Evolutionary conservation across 2,113 vertebrate species (phyloP), one percentile per base, ranked within the genome.

Genomic region (Nematolebias whitei): DNA sequence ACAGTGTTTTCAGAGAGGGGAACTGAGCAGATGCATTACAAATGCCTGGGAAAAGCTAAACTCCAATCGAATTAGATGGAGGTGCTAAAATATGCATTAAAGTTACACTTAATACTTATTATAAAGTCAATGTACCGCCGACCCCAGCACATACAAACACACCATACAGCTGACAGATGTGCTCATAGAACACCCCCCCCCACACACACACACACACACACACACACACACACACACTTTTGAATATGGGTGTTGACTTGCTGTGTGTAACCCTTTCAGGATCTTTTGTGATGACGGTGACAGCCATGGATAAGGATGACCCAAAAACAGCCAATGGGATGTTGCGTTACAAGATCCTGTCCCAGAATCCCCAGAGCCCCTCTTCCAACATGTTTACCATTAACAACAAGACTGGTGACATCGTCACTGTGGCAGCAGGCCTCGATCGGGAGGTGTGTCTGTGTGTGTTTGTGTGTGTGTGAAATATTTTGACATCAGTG

Each of bases 381-480:
- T 97, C 95, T 41, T 90, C 95, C 71, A 98, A 95, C 85, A 99
- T 98, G 95, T 99, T 99, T 74, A 99, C 97, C 73, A 99, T 99
- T 85, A 99, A 98, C 92, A 98, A 98, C 2, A 95, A 96, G 89
- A 98, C 97, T 0, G 97, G 97, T 14, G 96, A 96, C 72, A 98
- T 99, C 85, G 96, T 98, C 91, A 97, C 97, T 0, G 95, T 99
- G 63, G 96, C 96, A 60, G 96, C 97, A 5, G 97, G 97, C 16
- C 96, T 99, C 1, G 96, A 99, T 74, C 91, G 97, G 90, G 97
- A 98, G 94, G 97, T 98, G 92, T 2, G 85, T 26, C 18, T 45
- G 43, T 45, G 43, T 45, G 41, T 57, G 54, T 52, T 61, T 67
- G 29, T 11, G 8, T 55, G 23, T n/a, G n/a, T n/a, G n/a, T n/a